These are phyloP conservation scores for Gymnocheta viridis DNA, from an alignment of 2,888 invertebrate genomes.

Conservation along the genomic window DNA sequence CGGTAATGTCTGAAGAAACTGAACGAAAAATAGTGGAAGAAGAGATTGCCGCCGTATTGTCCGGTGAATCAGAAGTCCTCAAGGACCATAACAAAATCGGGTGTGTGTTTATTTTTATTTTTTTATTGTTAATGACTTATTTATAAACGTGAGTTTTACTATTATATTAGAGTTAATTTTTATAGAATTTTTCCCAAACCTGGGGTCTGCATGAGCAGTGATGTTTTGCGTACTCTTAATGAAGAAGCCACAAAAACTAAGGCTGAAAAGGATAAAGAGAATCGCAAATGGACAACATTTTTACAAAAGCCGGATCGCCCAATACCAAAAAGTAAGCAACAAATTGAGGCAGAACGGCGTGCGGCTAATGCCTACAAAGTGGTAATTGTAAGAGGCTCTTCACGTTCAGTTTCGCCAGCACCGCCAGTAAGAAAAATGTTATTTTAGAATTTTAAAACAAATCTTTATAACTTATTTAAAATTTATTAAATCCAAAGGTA, in stretches of 20 bases:
- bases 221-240: conserved; percentile 86
- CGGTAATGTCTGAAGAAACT: conserved; percentile 76
- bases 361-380: conserved; percentile 83
- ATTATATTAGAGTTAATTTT: conserved; percentile 84
- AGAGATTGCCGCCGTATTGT: conserved; percentile 86
- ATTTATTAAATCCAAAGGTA: conserved; percentile 25
- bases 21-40: conserved; percentile 84
- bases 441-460: background rate
- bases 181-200: conserved; percentile 86
- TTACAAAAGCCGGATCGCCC: conserved; percentile 88
- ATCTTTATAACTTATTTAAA: background rate
- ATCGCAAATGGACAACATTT: conserved; percentile 88
- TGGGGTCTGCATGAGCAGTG: conserved; percentile 86
- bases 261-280: conserved; percentile 83
- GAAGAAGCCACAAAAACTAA: conserved; percentile 83
- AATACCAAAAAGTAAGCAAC: conserved; percentile 83
- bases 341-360: conserved; percentile 78
- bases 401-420: conserved; percentile 72
- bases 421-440: conserved; percentile 60
- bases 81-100: conserved; percentile 87
- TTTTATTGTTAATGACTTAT: background rate
- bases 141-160: conserved; percentile 24
- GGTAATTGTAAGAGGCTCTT: conserved; percentile 83
- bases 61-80: conserved; percentile 87
- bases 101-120: conserved; percentile 78